Base-by-base conservation (phyloP, 1,140 invertebrate species). In the Cydia fagiglandana region DNA sequence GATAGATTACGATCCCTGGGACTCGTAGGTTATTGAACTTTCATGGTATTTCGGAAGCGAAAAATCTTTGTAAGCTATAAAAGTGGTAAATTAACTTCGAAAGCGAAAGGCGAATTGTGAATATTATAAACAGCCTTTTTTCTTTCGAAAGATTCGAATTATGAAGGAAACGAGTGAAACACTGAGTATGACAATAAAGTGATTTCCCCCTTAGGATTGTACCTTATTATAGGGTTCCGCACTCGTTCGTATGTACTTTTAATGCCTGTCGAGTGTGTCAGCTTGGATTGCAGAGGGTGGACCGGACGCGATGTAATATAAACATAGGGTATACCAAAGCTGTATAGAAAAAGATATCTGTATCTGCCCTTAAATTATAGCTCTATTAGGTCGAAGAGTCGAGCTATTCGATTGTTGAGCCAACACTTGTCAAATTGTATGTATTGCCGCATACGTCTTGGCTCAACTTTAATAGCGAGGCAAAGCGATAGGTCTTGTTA, bases 101-200 rank as follows among this genome's bases (percentile, higher is more conserved):
- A 61, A 61, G 56, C 20, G 56, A 24, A 61, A 61, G 56, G 20
- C 73, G 75, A 77, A 41, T 75, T 41, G n/a, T 53, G n/a, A n/a
- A 53, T 53, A 53, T 53, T n/a, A n/a, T 53, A 64, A 82, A 82
- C 2, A 0, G 20, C 56, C 56, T 61, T 61, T 61, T 61, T n/a
- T 24, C 56, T 61, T 24, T 56, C 5, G 53, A 56, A n/a, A 0
- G 3, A 17, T 24, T 56, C 5, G n/a, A 20, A n/a, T 1, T 9
- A 17, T 3, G 56, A 20, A 70, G 0, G n/a, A 20, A 24, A 38
- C 30, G 66, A 73, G 73, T 50, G 15, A 53, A 50, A 38, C 24
- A 28, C 73, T 66, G 64, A 66, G 2, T 34, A 66, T 34, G 66
- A 70, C 66, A 70, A 70, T 70, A 70, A 70, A 70, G 20, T 70